A percentile compares a stretch with the other conserved stretches of the same genome.
phyloP scores from a whole-genome alignment of 2,888 invertebrate genomes.

The Xestobium rufovillosum region DNA sequence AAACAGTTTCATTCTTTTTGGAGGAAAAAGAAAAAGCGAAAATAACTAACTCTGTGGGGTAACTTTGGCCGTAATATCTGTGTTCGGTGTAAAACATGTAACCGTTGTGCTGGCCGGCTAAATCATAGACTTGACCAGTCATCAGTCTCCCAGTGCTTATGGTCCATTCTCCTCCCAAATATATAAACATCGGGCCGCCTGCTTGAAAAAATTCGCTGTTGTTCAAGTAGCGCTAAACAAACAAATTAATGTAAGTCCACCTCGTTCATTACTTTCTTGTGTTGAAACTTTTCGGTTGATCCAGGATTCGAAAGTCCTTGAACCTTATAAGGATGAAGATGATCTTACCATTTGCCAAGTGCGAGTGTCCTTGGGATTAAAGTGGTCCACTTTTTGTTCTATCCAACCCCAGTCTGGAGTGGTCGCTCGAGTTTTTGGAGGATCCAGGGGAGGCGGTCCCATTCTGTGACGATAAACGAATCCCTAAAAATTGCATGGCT shows the following conservation, averaged over 20 bases:
- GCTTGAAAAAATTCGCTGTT: constrained; percentile 43
- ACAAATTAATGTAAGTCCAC: too few relatives aligned
- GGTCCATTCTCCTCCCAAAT: constrained; percentile 69
- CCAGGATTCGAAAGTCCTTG: too few relatives aligned
- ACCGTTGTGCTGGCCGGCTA: constrained; percentile 52
- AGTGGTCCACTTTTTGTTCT: constrained; percentile 2
- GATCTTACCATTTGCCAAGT: neutral
- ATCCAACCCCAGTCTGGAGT: neutral
- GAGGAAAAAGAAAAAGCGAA: too few relatives aligned
- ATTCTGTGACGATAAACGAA: neutral
- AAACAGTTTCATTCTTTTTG: too few relatives aligned
- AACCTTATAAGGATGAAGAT: too few relatives aligned
- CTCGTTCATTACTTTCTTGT: too few relatives aligned
- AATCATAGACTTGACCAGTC: constrained; percentile 54
- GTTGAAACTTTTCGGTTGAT: too few relatives aligned
- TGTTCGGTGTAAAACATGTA: constrained; percentile 72
- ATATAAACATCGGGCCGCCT: constrained; percentile 55
- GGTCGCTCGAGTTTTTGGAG: neutral
- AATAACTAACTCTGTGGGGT: constrained; percentile 45
- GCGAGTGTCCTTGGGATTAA: neutral
- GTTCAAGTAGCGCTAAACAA: constrained; percentile 47
- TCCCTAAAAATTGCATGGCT: too few relatives aligned
- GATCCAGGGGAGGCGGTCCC: neutral
- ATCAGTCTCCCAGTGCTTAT: constrained; percentile 52
- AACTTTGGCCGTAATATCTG: constrained; percentile 70